A percentile compares a stretch with the other conserved stretches of the same genome.
phyloP scores from a whole-genome alignment of 2,888 invertebrate species.

The Cylindroiulus punctatus region DNA sequence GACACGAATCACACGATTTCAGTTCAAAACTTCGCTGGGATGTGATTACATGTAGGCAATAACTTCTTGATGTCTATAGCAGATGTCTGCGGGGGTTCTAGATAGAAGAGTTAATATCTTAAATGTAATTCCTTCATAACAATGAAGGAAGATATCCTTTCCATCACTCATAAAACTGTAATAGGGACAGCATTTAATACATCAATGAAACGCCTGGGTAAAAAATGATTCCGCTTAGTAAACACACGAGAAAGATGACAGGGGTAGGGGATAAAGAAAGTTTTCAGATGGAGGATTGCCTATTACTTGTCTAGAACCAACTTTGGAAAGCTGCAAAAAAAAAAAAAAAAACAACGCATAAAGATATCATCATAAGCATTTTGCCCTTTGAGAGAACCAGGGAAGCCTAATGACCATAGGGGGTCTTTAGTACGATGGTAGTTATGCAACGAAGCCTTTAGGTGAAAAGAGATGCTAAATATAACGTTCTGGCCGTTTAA shows the following conservation, averaged over 20 bases:
- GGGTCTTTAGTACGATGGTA: background rate
- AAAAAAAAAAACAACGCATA: too few species aligned
- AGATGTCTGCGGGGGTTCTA: background rate
- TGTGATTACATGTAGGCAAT: background rate
- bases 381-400: background rate
- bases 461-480: slow-evolving; percentile 3
- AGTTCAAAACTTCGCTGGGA: background rate
- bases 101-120: background rate
- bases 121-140: too few species aligned
- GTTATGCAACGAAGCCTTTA: slow-evolving; percentile 19
- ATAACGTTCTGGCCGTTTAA: background rate
- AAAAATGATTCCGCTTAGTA: too few species aligned
- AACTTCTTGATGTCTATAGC: background rate
- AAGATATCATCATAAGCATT: background rate
- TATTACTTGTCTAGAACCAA: too few species aligned
- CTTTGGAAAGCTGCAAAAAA: too few species aligned
- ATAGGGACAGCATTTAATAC: too few species aligned
- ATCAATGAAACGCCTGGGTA: too few species aligned
- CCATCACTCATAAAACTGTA: too few species aligned
- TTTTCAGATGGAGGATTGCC: too few species aligned
- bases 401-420: slow-evolving; percentile 10
- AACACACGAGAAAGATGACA: too few species aligned
- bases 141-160: too few species aligned
- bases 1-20: background rate
- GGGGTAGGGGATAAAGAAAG: too few species aligned